These are phyloP conservation scores for Halcyon badia DNA, from an alignment of 2,797 vertebrate genomes.

Conservation along the genomic window DNA sequence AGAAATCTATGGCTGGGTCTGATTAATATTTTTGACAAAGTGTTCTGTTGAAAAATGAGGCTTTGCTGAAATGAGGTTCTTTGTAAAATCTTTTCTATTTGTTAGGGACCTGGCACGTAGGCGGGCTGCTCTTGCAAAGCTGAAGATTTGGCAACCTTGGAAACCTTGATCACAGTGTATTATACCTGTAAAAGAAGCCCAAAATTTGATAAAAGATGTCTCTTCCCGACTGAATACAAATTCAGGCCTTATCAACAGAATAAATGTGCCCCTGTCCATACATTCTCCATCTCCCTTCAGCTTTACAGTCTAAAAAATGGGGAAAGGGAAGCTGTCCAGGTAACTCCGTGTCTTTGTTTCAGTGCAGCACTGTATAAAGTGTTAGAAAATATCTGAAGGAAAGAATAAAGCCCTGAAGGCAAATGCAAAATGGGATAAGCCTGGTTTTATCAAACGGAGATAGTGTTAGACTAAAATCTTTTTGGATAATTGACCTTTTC, in stretches of 20 bases:
- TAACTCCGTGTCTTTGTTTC: background rate
- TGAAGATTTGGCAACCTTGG: conserved; percentile 30
- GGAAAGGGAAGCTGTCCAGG: background rate
- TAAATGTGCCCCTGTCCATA: background rate
- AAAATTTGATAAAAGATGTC: background rate
- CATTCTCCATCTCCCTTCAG: background rate
- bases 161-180: conserved; percentile 21
- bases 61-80: conserved; percentile 20
- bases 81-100: conserved; percentile 21
- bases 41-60: conserved; percentile 50
- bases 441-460: background rate
- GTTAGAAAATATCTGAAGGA: background rate
- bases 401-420: background rate
- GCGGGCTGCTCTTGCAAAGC: background rate
- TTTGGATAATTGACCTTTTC: background rate
- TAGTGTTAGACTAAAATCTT: background rate
- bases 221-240: background rate
- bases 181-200: background rate
- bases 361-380: background rate
- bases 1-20: conserved; percentile 35
- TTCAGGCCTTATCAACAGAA: background rate
- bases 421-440: background rate
- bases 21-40: conserved; percentile 61
- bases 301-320: background rate
- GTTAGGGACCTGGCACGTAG: background rate